phyloP scores from a whole-genome alignment of 2,797 vertebrate species.

The Diglossa cyanea region DNA sequence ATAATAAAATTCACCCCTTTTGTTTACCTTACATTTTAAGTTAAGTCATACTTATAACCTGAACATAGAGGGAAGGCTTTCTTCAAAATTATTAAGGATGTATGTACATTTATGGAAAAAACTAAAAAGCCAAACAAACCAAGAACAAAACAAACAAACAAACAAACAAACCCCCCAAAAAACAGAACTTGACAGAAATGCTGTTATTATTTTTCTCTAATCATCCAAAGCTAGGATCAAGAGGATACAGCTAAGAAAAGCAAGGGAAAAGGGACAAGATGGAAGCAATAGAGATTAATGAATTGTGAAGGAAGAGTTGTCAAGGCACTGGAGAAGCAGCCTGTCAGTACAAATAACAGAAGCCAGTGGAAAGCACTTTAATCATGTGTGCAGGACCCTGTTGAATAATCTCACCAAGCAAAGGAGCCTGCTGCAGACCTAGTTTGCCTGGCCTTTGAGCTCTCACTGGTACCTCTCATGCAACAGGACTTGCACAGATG shows the following conservation, averaged over 20 bases:
- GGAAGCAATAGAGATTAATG: background rate
- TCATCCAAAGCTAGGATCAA: background rate
- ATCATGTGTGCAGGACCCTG: background rate
- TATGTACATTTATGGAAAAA: background rate
- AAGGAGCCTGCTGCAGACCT: background rate
- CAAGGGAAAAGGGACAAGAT: background rate
- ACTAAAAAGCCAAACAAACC: rapidly evolving
- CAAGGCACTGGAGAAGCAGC: background rate
- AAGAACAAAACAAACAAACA: background rate
- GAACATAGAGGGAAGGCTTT: background rate
- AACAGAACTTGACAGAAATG: background rate
- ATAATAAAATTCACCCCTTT: background rate
- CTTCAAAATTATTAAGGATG: background rate
- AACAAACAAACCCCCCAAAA: rapidly evolving
- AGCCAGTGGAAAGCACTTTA: background rate
- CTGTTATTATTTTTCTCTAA: background rate
- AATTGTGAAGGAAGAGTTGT: background rate
- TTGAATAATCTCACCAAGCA: background rate
- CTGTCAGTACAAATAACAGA: background rate
- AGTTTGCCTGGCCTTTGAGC: background rate
- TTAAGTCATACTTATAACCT: background rate
- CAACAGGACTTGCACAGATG: background rate
- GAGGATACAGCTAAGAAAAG: background rate
- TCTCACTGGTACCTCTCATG: background rate
- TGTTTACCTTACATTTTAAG: background rate